Percentiles rank a stretch among this genome's conserved stretches.
These are phyloP conservation scores for Epizoanthus stellaris DNA, from an alignment of 92 coral and sea anemone genomes.

Conservation along the genomic window DNA sequence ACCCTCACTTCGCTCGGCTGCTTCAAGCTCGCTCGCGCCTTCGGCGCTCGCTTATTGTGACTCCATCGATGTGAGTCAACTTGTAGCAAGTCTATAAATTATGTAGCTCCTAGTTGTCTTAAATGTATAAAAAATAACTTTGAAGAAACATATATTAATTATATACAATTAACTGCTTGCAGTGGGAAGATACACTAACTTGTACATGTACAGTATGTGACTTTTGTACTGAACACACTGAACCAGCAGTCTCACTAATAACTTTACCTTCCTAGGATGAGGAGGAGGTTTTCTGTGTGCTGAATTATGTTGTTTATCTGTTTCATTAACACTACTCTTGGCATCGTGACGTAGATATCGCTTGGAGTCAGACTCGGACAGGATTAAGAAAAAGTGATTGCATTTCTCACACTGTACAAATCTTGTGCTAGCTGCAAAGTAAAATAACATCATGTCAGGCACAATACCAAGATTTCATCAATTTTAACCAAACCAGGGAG, in stretches of 20 bases:
- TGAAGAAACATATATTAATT: no score
- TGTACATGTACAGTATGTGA: no score
- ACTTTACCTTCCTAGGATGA: constrained; percentile 90
- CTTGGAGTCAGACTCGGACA: constrained; percentile 95
- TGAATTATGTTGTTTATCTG: constrained; percentile 63
- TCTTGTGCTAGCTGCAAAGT: constrained; percentile 89
- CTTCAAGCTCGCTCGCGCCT: no score
- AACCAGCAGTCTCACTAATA: not conserved
- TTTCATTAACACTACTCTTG: constrained; percentile 71
- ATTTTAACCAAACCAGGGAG: not conserved
- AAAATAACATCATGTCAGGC: not conserved
- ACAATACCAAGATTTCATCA: not conserved
- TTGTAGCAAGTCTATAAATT: no score
- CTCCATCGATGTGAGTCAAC: no score
- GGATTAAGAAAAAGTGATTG: constrained; percentile 92
- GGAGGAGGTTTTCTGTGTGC: constrained; percentile 86
- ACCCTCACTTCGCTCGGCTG: no score
- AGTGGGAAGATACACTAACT: no score
- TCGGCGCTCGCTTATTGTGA: no score
- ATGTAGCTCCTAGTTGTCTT: no score
- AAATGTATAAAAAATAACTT: no score
- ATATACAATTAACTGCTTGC: no score
- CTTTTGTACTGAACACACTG: no score
- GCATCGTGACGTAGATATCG: constrained; percentile 80
- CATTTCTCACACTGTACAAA: constrained; percentile 99